Evolutionary conservation across 1,140 invertebrate genomes (phyloP).

Genomic region (Bombus waltoni): DNA sequence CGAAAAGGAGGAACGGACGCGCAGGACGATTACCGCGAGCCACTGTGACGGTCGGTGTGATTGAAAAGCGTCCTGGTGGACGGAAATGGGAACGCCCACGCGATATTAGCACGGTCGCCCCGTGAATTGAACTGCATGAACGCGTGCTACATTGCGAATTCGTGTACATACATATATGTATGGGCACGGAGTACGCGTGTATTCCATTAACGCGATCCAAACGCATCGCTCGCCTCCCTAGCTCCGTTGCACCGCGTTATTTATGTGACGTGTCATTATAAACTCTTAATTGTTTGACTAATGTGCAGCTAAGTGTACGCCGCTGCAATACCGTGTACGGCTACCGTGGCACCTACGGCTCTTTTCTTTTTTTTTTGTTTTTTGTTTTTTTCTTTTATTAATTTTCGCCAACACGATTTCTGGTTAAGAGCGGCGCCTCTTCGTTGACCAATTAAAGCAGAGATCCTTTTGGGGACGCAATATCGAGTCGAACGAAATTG

Average conservation of each 20-base stretch:
- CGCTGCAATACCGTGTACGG: neutral
- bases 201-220: slow-evolving; percentile 68
- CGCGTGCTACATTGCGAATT: slow-evolving; percentile 58
- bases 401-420: slow-evolving; percentile 41
- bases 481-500: slow-evolving; percentile 25
- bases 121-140: slow-evolving; percentile 59
- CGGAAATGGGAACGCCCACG: slow-evolving; percentile 78
- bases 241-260: slow-evolving; percentile 70
- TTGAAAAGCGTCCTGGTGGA: slow-evolving; percentile 61
- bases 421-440: slow-evolving; percentile 25
- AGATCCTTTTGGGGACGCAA: slow-evolving; percentile 17
- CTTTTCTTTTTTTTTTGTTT: neutral
- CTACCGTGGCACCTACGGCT: neutral
- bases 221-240: slow-evolving; percentile 34
- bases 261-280: slow-evolving; percentile 82
- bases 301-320: slow-evolving; percentile 72
- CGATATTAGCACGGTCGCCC: slow-evolving; percentile 63
- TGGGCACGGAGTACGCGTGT: slow-evolving; percentile 32
- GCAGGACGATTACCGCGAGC: slow-evolving; percentile 53
- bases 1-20: too few species aligned
- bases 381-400: neutral
- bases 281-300: slow-evolving; percentile 82
- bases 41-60: slow-evolving; percentile 46
- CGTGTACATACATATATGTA: slow-evolving; percentile 54
- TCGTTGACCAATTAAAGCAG: slow-evolving; percentile 37